Conservation (phyloP, 2,888 invertebrate species). For the Iselma pallidipennis region DNA sequence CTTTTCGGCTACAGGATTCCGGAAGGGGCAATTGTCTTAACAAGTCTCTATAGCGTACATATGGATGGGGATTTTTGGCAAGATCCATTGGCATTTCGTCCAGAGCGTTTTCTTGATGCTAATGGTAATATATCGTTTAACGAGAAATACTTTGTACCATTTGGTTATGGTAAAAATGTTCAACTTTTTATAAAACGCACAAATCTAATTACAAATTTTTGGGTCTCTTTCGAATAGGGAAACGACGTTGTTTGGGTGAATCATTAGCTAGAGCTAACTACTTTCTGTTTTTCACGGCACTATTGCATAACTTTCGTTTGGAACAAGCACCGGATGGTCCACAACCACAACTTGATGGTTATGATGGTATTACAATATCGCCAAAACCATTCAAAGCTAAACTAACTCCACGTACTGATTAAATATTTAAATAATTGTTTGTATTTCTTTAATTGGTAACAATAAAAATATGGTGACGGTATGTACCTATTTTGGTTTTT, state of each 20-base stretch:
- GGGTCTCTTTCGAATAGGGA: constrained; percentile 54
- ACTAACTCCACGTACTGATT: constrained; percentile 34
- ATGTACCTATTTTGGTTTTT: too few relatives aligned
- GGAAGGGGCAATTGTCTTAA: constrained; percentile 61
- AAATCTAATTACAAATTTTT: not conserved
- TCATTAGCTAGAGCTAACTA: constrained; percentile 64
- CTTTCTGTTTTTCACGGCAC: constrained; percentile 63
- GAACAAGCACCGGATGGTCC: constrained; percentile 42
- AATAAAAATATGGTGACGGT: constrained; percentile 1
- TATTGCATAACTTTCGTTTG: constrained; percentile 61
- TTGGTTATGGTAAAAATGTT: constrained; percentile 65
- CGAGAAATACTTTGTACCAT: constrained; percentile 64
- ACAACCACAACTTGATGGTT: constrained; percentile 38
- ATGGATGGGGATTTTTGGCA: constrained; percentile 64
- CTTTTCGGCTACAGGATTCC: constrained; percentile 59
- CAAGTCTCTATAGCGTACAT: constrained; percentile 66
- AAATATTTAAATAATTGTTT: constrained; percentile 1
- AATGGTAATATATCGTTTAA: constrained; percentile 57
- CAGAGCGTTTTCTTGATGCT: constrained; percentile 66
- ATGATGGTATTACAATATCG: constrained; percentile 51
- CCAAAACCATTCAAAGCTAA: constrained; percentile 49
- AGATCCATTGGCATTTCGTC: constrained; percentile 64
- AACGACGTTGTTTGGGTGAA: constrained; percentile 68
- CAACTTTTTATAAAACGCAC: too few relatives aligned
- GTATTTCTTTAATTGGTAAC: not conserved